These are phyloP conservation scores for Neoaliturus tenellus DNA, from an alignment of 2,888 invertebrate genomes.

Conservation along the genomic window DNA sequence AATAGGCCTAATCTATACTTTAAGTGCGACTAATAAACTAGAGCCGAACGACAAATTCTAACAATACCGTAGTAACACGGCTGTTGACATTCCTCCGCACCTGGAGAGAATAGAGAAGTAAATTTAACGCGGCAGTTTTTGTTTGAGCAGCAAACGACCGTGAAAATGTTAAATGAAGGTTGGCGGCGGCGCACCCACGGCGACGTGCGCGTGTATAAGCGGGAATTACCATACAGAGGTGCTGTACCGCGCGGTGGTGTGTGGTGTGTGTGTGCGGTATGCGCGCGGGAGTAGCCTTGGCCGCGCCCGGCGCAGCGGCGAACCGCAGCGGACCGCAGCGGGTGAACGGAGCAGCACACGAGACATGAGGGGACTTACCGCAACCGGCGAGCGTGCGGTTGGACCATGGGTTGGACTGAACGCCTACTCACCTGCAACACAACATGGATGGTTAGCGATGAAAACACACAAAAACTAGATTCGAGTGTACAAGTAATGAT, in stretches of 20 bases:
- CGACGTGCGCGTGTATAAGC: neutral
- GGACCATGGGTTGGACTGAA: neutral
- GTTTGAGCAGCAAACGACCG: neutral
- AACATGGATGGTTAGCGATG: neutral
- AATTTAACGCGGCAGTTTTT: neutral
- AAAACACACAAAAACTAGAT: too few species aligned
- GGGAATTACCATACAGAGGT: slow-evolving; percentile 1
- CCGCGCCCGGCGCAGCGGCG: neutral
- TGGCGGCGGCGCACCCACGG: neutral
- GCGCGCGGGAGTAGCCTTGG: slow-evolving; percentile 2
- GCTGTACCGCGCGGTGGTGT: neutral
- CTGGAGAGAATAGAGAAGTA: neutral
- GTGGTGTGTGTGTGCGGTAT: too few species aligned
- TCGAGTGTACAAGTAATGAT: too few species aligned
- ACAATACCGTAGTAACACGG: too few species aligned
- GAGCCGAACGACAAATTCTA: too few species aligned
- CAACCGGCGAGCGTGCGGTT: neutral
- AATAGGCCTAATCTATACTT: too few species aligned
- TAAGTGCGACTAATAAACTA: too few species aligned
- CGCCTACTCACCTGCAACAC: slow-evolving; percentile 12
- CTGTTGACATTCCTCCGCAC: neutral
- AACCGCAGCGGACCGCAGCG: neutral
- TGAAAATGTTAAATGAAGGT: neutral
- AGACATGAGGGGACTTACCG: neutral
- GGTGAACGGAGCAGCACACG: too few species aligned